Evolutionary conservation across 2,113 vertebrate genomes (phyloP), one percentile per base, ranked within the genome.

Genomic region (Cichladusa arquata): DNA sequence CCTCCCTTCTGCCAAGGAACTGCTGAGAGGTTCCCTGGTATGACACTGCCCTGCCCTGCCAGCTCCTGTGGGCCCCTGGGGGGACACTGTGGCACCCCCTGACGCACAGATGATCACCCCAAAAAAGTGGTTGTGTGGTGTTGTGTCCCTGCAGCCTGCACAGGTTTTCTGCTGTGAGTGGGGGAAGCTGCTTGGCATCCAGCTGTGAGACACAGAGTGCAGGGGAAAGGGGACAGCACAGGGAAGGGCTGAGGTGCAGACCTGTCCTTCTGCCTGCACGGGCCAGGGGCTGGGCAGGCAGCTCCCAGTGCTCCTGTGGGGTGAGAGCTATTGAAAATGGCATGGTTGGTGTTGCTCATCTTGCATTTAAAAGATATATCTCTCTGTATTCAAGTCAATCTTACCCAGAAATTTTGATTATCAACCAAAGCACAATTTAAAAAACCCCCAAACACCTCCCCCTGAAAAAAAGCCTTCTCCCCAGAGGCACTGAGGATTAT

Each of bases 101-200:
- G 14, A 1, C 2, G 0, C 58, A 29, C 64, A 0, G 15, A 2
- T 0, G 2, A 34, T 28, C 16, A 56, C 28, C 42, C 60, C 58
- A 0, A 13, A 19, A 5, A 5, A 22, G 73, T 5, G 25, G 6
- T 6, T 9, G 0, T 0, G 5, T 11, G 48, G 2, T 23, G 24
- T 2, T 14, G 42, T 53, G 66, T 54, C 38, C 29, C 42, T 2
- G 3, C 57, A 64, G 65, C 53, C 48, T 31, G 1, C 1, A 1
- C 14, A 2, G 45, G 5, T 26, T 81, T 64, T 19, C n/a, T 36
- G 53, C 36, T 80, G 2, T 9, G 0, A 8, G 2, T 12, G n/a
- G 31, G 45, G 19, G 11, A 44, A 33, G 0, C 19, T 28, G 8
- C 11, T 26, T n/a, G 69, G 86, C 74, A 42, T 9, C 50, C 4